These are phyloP conservation scores for Drosophila mimica DNA, from an alignment of 2,888 invertebrate species.

Conservation along the genomic window DNA sequence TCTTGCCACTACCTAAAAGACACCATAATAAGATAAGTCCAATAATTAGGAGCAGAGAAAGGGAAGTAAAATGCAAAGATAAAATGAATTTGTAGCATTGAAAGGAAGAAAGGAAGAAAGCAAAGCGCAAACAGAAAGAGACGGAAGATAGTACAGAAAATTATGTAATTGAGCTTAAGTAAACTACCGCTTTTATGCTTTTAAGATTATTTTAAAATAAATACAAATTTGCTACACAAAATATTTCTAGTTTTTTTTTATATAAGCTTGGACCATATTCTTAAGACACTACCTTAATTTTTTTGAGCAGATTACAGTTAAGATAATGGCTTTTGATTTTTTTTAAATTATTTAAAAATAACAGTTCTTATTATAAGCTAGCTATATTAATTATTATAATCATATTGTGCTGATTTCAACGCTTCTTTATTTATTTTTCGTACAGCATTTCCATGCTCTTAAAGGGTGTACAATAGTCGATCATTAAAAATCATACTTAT, in stretches of 20 bases:
- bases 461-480: slow-evolving; percentile 29
- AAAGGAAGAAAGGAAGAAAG: neutral
- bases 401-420: neutral
- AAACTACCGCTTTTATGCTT: accelerated
- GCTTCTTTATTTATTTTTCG: neutral
- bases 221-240: neutral
- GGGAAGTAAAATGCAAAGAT: neutral
- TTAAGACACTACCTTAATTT: too few species aligned
- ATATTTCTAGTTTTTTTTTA: neutral
- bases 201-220: accelerated
- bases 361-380: neutral
- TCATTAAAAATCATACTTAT: neutral
- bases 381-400: neutral
- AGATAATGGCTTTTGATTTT: too few species aligned
- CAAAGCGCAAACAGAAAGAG: neutral
- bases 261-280: accelerated
- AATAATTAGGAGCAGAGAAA: slow-evolving; percentile 4
- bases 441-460: neutral
- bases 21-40: neutral
- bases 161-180: neutral
- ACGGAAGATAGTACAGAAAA: neutral
- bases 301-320: neutral
- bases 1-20: slow-evolving; percentile 3
- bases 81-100: neutral
- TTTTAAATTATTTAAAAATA: neutral